Evolutionary conservation across 2,113 vertebrate species (phyloP).

Genomic region (Grammomys dolichurus): DNA sequence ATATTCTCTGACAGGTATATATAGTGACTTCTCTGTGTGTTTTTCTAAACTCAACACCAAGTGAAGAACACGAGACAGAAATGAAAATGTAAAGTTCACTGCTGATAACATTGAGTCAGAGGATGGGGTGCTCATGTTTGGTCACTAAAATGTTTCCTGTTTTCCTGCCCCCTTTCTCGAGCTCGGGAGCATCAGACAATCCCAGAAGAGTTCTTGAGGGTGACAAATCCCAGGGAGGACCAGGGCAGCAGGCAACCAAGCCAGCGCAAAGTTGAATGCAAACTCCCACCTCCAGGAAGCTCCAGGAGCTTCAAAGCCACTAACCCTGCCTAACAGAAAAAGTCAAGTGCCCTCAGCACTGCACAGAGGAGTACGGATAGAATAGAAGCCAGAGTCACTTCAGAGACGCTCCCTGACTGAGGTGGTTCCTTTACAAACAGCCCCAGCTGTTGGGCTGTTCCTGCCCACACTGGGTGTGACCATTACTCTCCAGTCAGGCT

Average conservation of each 20-base stretch:
- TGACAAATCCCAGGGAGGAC: neutral
- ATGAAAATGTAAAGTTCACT: neutral
- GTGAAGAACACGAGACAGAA: neutral
- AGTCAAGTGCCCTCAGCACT: neutral
- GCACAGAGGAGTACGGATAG: neutral
- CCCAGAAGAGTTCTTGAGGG: neutral
- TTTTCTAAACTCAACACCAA: neutral
- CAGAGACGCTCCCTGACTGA: neutral
- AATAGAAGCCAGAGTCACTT: neutral
- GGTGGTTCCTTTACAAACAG: neutral
- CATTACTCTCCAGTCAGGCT: neutral
- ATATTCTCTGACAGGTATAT: neutral
- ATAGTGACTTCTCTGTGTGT: neutral
- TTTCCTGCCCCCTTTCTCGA: neutral
- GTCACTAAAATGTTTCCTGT: neutral
- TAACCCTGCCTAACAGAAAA: accelerated
- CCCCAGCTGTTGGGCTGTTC: neutral
- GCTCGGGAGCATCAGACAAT: neutral
- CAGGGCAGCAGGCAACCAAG: too few relatives aligned
- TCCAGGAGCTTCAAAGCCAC: neutral
- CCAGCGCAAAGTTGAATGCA: accelerated
- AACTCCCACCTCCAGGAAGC: neutral
- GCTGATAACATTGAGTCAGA: neutral
- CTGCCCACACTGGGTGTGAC: neutral
- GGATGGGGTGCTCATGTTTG: neutral